phyloP scores from a whole-genome alignment of 2,888 invertebrate genomes.

The Elaeidobius kamerunicus region DNA sequence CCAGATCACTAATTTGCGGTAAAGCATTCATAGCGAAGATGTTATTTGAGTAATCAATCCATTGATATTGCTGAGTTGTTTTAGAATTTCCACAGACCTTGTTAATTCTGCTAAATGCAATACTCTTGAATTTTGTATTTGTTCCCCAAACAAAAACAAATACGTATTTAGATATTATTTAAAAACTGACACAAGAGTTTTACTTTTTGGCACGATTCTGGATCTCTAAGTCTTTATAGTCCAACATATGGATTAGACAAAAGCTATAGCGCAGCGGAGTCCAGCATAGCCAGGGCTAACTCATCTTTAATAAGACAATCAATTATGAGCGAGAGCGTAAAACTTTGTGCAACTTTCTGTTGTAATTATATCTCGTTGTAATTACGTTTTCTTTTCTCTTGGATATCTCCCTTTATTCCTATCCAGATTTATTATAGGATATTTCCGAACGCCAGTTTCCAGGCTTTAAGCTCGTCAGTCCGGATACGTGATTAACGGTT shows the following conservation, averaged over 20 bases:
- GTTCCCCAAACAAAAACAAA: too few species aligned
- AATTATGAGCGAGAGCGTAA: constrained; percentile 49
- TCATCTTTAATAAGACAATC: constrained; percentile 53
- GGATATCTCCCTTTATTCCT: constrained; percentile 31
- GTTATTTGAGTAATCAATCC: too few species aligned
- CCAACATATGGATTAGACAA: constrained; percentile 41
- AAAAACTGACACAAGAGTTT: too few species aligned
- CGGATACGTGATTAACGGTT: constrained; percentile 32
- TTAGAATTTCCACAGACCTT: too few species aligned
- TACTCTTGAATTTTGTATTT: too few species aligned
- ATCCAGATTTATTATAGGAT: constrained; percentile 33
- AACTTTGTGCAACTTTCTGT: constrained; percentile 48
- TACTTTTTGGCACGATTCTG: neutral
- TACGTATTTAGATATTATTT: too few species aligned
- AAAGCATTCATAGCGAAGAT: too few species aligned
- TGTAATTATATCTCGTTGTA: constrained; percentile 49
- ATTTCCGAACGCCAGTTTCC: constrained; percentile 30
- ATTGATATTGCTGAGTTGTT: too few species aligned
- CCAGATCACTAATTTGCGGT: too few species aligned
- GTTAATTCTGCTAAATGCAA: too few species aligned
- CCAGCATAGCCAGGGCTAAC: constrained; percentile 43
- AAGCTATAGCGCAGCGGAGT: constrained; percentile 38
- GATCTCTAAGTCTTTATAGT: constrained; percentile 12
- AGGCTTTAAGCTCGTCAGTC: constrained; percentile 20
- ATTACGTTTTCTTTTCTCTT: constrained; percentile 38